Evolutionary conservation across 2,888 invertebrate genomes (phyloP).

Genomic region (Drosophila affinis): DNA sequence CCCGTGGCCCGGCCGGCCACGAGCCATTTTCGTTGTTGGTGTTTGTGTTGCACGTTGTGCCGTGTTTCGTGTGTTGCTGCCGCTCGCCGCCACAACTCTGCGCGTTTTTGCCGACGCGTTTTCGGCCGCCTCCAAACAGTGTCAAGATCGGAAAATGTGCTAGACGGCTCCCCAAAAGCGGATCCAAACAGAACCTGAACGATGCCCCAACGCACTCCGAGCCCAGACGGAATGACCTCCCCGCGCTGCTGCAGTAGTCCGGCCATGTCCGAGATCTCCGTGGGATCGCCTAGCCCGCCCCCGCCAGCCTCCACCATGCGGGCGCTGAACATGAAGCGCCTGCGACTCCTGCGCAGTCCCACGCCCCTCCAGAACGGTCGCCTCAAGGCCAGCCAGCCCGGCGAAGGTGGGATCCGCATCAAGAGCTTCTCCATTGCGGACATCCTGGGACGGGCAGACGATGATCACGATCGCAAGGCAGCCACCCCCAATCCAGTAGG

Average conservation of each 20-base stretch:
- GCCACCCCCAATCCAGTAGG: conserved; percentile 8
- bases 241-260: conserved; percentile 77
- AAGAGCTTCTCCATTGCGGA: conserved; percentile 96
- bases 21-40: conserved; percentile 70
- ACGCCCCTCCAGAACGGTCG: conserved; percentile 43
- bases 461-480: conserved; percentile 10
- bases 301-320: conserved; percentile 83
- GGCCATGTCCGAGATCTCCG: conserved; percentile 84
- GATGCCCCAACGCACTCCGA: conserved; percentile 81
- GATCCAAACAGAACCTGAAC: conserved; percentile 20
- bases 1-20: conserved; percentile 41
- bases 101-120: conserved; percentile 81
- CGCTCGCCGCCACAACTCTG: conserved; percentile 15
- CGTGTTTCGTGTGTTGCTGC: conserved; percentile 52
- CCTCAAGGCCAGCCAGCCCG: conserved; percentile 66
- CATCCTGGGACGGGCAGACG: conserved; percentile 87
- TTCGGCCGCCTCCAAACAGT: conserved; percentile 47
- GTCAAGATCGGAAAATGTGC: conserved; percentile 14
- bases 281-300: conserved; percentile 83
- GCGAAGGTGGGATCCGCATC: conserved; percentile 86
- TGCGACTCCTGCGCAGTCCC: conserved; percentile 64
- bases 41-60: conserved; percentile 69
- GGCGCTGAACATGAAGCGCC: conserved; percentile 85
- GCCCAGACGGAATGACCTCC: conserved; percentile 61
- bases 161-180: background rate